Evolutionary conservation across 2,888 invertebrate genomes (phyloP), one percentile per base, ranked within the genome.

Genomic region (Crioceris asparagi): DNA sequence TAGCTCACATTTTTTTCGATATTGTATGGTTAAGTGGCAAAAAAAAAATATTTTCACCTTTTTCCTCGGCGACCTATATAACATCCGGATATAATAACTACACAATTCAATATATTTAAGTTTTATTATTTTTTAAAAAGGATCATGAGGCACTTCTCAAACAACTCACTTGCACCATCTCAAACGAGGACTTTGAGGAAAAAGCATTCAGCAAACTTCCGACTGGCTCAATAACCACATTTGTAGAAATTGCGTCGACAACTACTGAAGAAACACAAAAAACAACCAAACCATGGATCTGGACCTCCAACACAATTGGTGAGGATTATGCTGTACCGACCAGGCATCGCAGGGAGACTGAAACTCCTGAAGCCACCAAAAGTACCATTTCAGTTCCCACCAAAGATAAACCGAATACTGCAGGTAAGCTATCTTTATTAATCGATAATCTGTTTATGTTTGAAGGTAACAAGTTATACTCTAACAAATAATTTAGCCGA

Each of bases 121-220:
- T 5, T 12, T n/a, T 6, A 5, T 14, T 4, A 6, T 10, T 35
- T 35, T 29, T 15, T 21, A 38, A 39, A 8, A 64, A 77, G 77
- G 72, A 77, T 64, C 71, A 71, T 2, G 75, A 75, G 53, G 72
- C 75, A 32, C 67, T 78, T 45, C 62, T 76, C 26, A 68, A 65
- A 49, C 71, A 75, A 44, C 61, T 78, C 16, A 72, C 75, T 2
- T 78, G 78, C 53, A 60, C 64, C 8, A 71, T 73, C 36, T 35
- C 50, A 2, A 43, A 59, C 32, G 55, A 56, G 19, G 54, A 56
- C 35, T 55, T 56, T 34, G 56, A 57, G 4, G 59, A 56, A n/a
- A 55, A 54, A 44, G 43, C 50, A n/a, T n/a, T n/a, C n/a, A n/a
- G n/a, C n/a, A n/a, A 17, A 17, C 44, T 12, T 41, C 47, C 18